Conservation (phyloP, 2,797 vertebrate species). For the Halcyon smyrnensis region DNA sequence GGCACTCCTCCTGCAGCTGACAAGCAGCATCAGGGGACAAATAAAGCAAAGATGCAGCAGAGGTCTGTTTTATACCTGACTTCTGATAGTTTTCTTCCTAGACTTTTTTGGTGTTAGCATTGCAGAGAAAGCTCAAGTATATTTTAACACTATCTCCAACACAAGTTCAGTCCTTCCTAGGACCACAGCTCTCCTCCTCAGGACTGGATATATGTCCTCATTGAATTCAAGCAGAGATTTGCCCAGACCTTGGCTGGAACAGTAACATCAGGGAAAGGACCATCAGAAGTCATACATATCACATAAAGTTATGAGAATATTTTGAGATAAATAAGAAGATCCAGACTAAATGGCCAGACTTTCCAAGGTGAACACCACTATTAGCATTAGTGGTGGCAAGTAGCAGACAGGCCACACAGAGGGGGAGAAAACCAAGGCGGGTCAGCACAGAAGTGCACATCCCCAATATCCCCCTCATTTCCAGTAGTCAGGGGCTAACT, state of each 20-base stretch:
- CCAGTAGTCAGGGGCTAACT: background rate
- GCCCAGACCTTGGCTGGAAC: background rate
- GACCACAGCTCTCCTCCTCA: background rate
- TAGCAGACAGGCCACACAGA: background rate
- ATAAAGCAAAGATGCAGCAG: background rate
- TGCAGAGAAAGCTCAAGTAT: background rate
- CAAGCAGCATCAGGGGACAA: background rate
- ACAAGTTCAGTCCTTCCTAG: background rate
- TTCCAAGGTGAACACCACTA: background rate
- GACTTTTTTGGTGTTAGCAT: background rate
- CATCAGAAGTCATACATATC: no score
- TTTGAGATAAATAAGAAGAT: background rate
- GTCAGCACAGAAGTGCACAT: accelerated
- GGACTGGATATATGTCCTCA: background rate
- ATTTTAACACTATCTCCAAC: background rate
- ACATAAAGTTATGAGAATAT: background rate
- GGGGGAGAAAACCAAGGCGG: background rate
- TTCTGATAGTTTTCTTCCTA: background rate
- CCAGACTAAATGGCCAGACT: background rate
- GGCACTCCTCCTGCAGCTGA: background rate
- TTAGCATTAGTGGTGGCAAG: background rate
- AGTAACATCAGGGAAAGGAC: background rate
- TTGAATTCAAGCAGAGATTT: background rate
- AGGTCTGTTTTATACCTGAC: background rate
- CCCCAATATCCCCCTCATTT: background rate